Base-by-base conservation (phyloP, 2,888 invertebrate genomes). In the Melanostoma scalare region DNA sequence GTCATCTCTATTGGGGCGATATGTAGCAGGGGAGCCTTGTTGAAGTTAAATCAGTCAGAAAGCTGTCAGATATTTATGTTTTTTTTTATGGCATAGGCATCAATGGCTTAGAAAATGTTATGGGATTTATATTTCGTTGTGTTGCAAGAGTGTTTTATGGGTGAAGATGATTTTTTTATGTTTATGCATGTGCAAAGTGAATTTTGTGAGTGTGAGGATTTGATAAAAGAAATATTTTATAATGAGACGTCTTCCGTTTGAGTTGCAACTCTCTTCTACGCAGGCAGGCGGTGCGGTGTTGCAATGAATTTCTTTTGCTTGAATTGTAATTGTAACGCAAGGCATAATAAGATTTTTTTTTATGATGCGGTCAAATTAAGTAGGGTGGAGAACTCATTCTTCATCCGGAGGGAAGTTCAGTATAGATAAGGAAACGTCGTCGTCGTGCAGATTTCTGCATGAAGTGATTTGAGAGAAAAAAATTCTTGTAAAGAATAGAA, bases 331-430 rank as follows among this genome's bases (percentile, higher is more conserved):
- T 67, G 73, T 50, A 31, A 68, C 48, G 40, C 72, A 82, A 82
- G 68, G 69, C 79, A 84, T 79, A 53, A 77, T 69, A 58, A 53
- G 20, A 20, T 20, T 73, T 71, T 65, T 30, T 63, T 61, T 71
- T 48, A 46, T 48, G 65, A 65, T 72, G 76, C 31, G 73, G 78
- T 84, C 69, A 79, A 40, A 50, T 36, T 50, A 75, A 69, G 55
- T 79, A 48, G 82, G 82, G 74, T 74, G 82, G 69, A 76, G 78
- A 72, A 74, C 79, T 78, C 69, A 69, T 78, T 63, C 46, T 52
- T 46, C 79, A 78, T 84, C 82, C 82, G 82, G 82, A 84, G 44
- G 79, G 74, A 84, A 84, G 82, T 84, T 9, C 31, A 10, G 30
- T 46, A 46, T 0, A 60, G 82, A 84, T 78, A 79, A 84, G 82